Base-by-base conservation (phyloP, 2,888 invertebrate genomes). In the Pammene fasciana region DNA sequence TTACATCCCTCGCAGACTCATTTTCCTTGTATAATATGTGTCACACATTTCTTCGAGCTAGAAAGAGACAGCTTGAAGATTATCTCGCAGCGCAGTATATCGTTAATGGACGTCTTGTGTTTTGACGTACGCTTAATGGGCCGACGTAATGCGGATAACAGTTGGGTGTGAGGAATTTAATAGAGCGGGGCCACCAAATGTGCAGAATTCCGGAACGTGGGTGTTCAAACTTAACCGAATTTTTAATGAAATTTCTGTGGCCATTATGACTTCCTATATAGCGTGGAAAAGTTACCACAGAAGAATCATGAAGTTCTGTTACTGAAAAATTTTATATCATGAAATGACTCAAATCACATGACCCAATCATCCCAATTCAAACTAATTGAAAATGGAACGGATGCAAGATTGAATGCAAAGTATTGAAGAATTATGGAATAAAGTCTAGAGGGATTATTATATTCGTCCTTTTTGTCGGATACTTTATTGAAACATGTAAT, bases 31-130 rank as follows among this genome's bases (percentile, higher is more conserved):
- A 9, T 45, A 26, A 9, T 65, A 0, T 26, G 26, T 26, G 36
- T 50, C 14, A n/a, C 14, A 18, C 18, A 48, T 57, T 41, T 41
- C 48, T 57, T 14, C 11, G 10, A 11, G 26, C 5, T n/a, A 56
- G 62, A 56, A 38, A 50, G 55, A 48, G 56, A 62, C 10, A 26
- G 38, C 14, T 0, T 13, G 11, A 43, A 46, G 62, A 68, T 68
- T 62, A 68, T 68, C 67, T 52, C 34, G 61, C 67, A 46, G 55
- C 41, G 14, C 41, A 48, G 61, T 41, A 62, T 41, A n/a, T 55
- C 62, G 54, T 62, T 68, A 68, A 68, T 68, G 67, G 67, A 18
- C 16, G 48, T 68, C 67, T 68, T 62, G 67, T 68, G 67, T 68
- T 67, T 68, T 68, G 67, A 67, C 61, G 55, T 48, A 61, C 48